Conservation (phyloP, 92 coral and sea anemone genomes). For the Scolanthus callimorphus region DNA sequence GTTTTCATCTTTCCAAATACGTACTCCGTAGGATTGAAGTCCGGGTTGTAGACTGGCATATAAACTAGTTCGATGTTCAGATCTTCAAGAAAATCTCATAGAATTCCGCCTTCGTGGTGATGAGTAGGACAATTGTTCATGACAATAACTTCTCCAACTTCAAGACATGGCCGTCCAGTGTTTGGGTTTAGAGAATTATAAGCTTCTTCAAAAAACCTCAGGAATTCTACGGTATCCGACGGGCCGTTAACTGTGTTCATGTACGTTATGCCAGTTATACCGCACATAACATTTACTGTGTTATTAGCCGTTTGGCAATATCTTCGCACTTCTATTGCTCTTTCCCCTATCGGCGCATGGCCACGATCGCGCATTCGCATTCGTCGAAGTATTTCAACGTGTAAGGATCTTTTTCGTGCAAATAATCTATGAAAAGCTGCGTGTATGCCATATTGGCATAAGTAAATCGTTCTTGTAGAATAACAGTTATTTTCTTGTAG, state of each 20-base stretch:
- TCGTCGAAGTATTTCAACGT: conserved; percentile 46
- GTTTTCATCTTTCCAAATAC: conserved; percentile 27
- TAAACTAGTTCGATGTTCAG: conserved; percentile 34
- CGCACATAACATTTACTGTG: conserved; percentile 44
- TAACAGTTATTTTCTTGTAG: too few species aligned
- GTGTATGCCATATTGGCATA: conserved; percentile 49
- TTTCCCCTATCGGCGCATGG: conserved; percentile 42
- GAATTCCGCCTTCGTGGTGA: conserved; percentile 22
- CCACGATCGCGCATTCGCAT: conserved; percentile 44
- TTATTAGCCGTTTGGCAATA: conserved; percentile 28
- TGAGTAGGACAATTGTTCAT: conserved; percentile 41
- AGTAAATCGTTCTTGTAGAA: conserved; percentile 40
- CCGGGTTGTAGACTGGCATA: conserved; percentile 42
- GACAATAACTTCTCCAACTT: conserved; percentile 36
- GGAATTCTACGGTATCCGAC: conserved; percentile 31
- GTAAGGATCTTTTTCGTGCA: conserved; percentile 34
- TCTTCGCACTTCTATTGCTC: conserved; percentile 32
- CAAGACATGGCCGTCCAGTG: conserved; percentile 35
- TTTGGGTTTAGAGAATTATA: conserved; percentile 26
- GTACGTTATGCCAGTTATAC: conserved; percentile 34
- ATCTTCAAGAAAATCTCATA: conserved; percentile 16
- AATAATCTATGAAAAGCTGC: conserved; percentile 35
- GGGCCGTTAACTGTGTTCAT: conserved; percentile 47
- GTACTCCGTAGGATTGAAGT: conserved; percentile 26
- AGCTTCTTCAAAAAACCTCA: conserved; percentile 51